Conservation (phyloP, 2,113 vertebrate genomes). For the Cygnus buccinator region DNA sequence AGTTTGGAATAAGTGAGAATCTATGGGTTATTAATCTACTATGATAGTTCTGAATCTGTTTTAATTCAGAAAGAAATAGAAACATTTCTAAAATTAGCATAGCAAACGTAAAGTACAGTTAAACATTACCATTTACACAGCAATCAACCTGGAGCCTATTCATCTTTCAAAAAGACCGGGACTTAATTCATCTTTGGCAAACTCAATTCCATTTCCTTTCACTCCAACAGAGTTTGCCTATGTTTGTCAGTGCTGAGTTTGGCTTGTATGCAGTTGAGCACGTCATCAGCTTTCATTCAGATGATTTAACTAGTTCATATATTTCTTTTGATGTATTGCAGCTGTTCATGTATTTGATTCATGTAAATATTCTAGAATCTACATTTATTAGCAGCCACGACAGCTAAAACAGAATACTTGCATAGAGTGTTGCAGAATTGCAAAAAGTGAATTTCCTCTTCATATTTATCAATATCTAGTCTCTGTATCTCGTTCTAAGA, state of each 20-base stretch:
- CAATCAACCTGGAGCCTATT: constrained; percentile 45
- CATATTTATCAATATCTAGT: neutral
- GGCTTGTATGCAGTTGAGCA: constrained; percentile 16
- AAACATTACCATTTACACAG: constrained; percentile 19
- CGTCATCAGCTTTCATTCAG: constrained; percentile 64
- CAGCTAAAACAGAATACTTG: constrained; percentile 14
- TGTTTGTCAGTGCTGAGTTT: constrained; percentile 27
- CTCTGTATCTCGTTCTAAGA: neutral
- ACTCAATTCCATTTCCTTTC: constrained; percentile 14
- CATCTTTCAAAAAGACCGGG: constrained; percentile 3
- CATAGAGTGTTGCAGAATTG: neutral
- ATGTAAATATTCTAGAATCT: constrained; percentile 52
- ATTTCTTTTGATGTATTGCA: constrained; percentile 61
- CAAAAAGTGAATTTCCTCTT: constrained; percentile 19
- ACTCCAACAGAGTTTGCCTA: neutral
- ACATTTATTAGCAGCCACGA: constrained; percentile 27
- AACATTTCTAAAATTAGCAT: constrained; percentile 62
- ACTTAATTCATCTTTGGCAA: constrained; percentile 35
- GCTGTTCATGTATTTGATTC: constrained; percentile 60
- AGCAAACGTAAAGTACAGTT: constrained; percentile 6
- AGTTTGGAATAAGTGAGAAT: neutral
- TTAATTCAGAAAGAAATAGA: neutral
- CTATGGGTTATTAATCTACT: neutral
- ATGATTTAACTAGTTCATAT: constrained; percentile 33
- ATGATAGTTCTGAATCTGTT: neutral